phyloP scores from a whole-genome alignment of 2,888 invertebrate species.

The Zaprionus obscuricornis region DNA sequence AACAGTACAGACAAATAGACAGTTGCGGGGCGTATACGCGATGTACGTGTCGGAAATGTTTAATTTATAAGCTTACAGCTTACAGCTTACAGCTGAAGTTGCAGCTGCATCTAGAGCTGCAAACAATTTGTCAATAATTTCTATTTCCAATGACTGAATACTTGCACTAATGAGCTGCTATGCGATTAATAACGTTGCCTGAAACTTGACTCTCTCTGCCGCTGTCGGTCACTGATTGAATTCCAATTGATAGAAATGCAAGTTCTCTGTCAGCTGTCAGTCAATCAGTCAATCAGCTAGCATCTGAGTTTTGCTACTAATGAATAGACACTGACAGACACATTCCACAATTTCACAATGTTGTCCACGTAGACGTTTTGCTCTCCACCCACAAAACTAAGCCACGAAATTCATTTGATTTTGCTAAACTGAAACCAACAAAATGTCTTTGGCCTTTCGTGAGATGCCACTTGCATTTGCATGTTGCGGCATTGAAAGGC shows the following conservation, averaged over 20 bases:
- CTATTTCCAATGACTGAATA: constrained; percentile 36
- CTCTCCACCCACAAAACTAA: constrained; percentile 7
- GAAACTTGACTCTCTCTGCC: constrained; percentile 17
- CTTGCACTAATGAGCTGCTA: constrained; percentile 58
- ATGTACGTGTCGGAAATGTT: too few species aligned
- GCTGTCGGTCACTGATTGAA: too few species aligned
- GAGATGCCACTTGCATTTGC: constrained; percentile 40
- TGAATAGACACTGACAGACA: constrained; percentile 35
- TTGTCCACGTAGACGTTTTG: too few species aligned
- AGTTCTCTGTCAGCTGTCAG: constrained; percentile 35
- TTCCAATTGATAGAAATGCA: constrained; percentile 52
- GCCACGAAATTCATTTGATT: too few species aligned
- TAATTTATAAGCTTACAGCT: constrained; percentile 36
- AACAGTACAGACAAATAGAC: not conserved
- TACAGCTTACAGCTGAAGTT: too few species aligned
- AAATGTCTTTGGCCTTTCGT: constrained; percentile 1
- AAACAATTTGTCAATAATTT: constrained; percentile 56
- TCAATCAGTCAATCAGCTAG: constrained; percentile 34
- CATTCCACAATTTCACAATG: not conserved
- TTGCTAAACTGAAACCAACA: not conserved
- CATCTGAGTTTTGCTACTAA: constrained; percentile 12
- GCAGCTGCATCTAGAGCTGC: constrained; percentile 14
- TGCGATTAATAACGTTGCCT: constrained; percentile 17
- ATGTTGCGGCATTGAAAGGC: not conserved
- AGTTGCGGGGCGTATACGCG: too few species aligned